Base-by-base conservation (phyloP, 2,113 vertebrate genomes). In the Fregata magnificens region DNA sequence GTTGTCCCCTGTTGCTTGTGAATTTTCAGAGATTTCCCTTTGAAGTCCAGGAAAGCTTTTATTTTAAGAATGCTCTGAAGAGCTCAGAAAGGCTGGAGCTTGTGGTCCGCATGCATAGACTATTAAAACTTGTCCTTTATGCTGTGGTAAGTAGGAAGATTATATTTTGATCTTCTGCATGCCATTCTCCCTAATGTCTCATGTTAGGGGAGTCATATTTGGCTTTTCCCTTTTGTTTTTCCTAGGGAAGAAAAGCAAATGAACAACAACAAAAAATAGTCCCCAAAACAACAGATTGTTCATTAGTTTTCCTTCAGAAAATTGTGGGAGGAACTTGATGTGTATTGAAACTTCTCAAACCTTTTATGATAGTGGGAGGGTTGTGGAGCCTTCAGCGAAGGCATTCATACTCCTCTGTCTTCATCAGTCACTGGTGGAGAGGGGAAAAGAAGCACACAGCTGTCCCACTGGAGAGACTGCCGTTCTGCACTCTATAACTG, bases 11-110 rank as follows among this genome's bases (percentile, higher is more conserved):
- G 50, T 93, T 95, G 53, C 82, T 93, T 29, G 24, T 73, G 62
- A 94, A 91, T 82, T 93, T 95, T 91, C 58, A 85, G 82, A 90
- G 49, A 50, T 66, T 87, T 80, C 49, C 42, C 53, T 91, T 94
- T 94, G 84, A 96, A 96, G 78, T 90, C 29, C n/a, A 73, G 50
- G 66, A 85, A 93, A 44, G 70, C 89, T 94, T 95, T 94, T 93
- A 38, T 95, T 96, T 96, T 90, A 80, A 66, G 58, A 91, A 82
- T 36, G 14, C 38, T 94, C 49, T 89, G 87, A 96, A 86, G 55
- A 91, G 53, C 58, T 82, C 78, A 50, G 53, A 91, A 93, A 82
- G 66, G 50, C 78, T 87, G 66, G 58, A 85, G 69, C n/a, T 96
- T 91, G 42, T 40, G 67, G 63, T 88, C 78, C 24, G 5, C 38